Conservation (phyloP, 2,113 vertebrate genomes). For the Tonatia bakeri region DNA sequence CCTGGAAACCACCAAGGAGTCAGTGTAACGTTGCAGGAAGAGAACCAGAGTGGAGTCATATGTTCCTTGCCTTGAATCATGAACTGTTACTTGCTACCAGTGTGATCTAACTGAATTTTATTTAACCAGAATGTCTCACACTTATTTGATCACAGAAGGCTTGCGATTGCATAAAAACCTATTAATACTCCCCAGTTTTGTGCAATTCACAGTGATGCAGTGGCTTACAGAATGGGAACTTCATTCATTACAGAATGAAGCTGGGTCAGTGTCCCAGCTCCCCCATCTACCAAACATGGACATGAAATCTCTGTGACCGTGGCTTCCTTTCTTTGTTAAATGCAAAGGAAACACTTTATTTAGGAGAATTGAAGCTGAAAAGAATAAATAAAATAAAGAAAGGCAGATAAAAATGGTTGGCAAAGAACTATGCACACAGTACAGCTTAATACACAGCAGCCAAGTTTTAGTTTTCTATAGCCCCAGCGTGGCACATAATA, state of each 20-base stretch:
- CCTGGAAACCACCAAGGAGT: neutral
- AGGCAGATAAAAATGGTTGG: neutral
- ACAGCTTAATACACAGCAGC: neutral
- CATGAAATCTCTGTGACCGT: neutral
- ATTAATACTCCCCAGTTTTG: neutral
- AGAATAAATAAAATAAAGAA: neutral
- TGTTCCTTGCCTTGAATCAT: neutral
- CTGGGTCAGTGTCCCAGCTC: neutral
- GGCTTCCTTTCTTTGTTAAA: neutral
- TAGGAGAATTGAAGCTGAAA: neutral
- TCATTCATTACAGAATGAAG: neutral
- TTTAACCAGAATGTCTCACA: neutral
- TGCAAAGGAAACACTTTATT: neutral
- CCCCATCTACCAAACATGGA: neutral
- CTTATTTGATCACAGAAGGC: neutral
- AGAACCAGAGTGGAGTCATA: neutral
- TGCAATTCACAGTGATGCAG: neutral
- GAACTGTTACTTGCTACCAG: neutral
- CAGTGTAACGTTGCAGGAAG: accelerated
- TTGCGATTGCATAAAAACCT: neutral
- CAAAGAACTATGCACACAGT: neutral
- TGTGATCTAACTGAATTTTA: neutral
- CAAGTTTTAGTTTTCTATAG: neutral
- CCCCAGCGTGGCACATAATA: neutral
- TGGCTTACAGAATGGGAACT: neutral